Percentiles rank a stretch among this genome's conserved stretches.
These are phyloP conservation scores for Amphiprion clarkii DNA, from an alignment of 2,797 vertebrate genomes.

Conservation along the genomic window DNA sequence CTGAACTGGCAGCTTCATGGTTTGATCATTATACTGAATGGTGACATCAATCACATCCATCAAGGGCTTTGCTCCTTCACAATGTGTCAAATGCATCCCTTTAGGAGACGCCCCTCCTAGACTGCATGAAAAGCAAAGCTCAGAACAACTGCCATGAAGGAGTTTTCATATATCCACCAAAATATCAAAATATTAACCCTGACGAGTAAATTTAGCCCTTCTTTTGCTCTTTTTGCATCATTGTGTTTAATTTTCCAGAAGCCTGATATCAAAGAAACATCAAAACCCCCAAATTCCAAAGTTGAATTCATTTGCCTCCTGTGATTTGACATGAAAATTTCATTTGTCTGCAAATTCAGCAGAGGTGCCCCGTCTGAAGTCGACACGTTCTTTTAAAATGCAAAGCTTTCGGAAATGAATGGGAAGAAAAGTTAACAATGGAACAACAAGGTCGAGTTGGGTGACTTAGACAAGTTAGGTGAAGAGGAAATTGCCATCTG, in stretches of 20 bases:
- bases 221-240: background rate
- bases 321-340: constrained; percentile 10
- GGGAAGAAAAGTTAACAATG: background rate
- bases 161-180: background rate
- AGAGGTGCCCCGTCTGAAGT: background rate
- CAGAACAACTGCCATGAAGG: background rate
- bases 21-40: constrained; percentile 32
- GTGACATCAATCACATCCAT: constrained; percentile 39
- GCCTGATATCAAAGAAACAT: background rate
- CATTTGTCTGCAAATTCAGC: background rate
- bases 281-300: background rate
- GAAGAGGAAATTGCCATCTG: constrained; percentile 22
- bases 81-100: background rate
- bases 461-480: constrained; percentile 11
- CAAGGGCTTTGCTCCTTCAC: constrained; percentile 13
- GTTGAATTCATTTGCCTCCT: background rate
- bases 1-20: constrained; percentile 35
- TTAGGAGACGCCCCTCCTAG: background rate
- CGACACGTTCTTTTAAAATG: constrained; percentile 1
- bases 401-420: constrained; percentile 5
- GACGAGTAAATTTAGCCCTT: background rate
- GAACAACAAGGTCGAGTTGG: constrained; percentile 12
- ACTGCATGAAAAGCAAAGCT: background rate
- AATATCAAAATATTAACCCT: background rate
- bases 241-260: background rate